Evolutionary conservation across 1,140 invertebrate species (phyloP), one percentile per base, ranked within the genome.

Genomic region (Drosophila ercepeae): DNA sequence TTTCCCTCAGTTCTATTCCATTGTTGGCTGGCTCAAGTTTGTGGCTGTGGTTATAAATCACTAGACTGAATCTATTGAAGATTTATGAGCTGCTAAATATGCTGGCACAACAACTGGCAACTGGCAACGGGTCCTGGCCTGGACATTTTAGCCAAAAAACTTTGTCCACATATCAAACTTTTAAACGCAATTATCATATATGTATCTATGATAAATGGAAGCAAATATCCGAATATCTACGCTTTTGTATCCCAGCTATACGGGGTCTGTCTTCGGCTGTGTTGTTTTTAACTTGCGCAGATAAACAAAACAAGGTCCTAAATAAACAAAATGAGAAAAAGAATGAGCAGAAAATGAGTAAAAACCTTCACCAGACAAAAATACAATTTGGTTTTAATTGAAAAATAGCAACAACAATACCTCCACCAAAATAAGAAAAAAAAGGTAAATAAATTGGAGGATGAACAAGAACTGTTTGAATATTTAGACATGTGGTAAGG

Each of bases 71-170:
- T 64, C 82, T 77, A 78, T 82, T 44, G 52, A 75, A 88, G 83
- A 86, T 86, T 86, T 86, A 86, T 77, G 82, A 77, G 82, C 77
- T 86, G 81, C 64, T 88, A 86, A 88, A 86, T 77, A 77, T 88
- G 64, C 58, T 61, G 45, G 52, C 55, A 27, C 61, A 58, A 70
- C 51, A 70, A 52, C 50, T 36, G 51, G 27, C 51, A 70, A 52
- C 50, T 36, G 51, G 27, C 46, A 27, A 42, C 16, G 36, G 13
- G 36, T 53, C 48, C 27, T 23, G 21, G 48, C 46, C 16, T 49
- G 63, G 41, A 25, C 46, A 67, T 42, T 49, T 44, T 54, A 13
- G 48, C 48, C 36, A 42, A 13, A 71, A 64, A 74, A 72, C 65
- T 79, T 76, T 73, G 45, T 57, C 44, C 54, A 76, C 61, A 68